Evolutionary conservation across 2,113 vertebrate genomes (phyloP), one percentile per base, ranked within the genome.

Genomic region (Odontesthes bonariensis): DNA sequence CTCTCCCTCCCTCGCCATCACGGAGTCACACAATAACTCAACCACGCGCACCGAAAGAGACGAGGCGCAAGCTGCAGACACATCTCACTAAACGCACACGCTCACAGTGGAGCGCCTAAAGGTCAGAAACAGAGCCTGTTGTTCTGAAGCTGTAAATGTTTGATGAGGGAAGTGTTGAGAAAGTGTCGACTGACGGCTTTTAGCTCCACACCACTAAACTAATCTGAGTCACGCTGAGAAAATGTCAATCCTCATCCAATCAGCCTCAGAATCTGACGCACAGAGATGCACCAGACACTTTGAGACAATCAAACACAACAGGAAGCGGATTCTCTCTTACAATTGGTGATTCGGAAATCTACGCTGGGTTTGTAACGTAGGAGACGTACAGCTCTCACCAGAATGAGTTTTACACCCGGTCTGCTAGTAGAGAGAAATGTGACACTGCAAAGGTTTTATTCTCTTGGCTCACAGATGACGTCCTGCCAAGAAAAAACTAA

Each of bases 111-210:
- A 62, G 73, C 8, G 58, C 44, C 65, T 76, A 84, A 85, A 88
- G 85, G 88, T 88, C 86, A 90, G 46, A 70, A 70, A 74, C 65
- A 38, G 69, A 83, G 75, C 82, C 84, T 73, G 84, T 80, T 82
- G 84, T 89, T 82, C 73, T 69, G 63, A 55, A 32, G 55, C 69
- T 79, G 73, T 82, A 77, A 84, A 81, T 74, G 74, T 86, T 85
- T 88, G 53, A 86, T 82, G 89, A 87, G 82, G 32, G 33, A 82
- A 67, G 81, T 70, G 71, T 81, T 55, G 73, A 68, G 47, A 77
- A 54, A 1, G 75, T 53, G 77, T 71, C 19, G 59, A 44, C 49
- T 19, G 55, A 60, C 69, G 61, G 75, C 81, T 60, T 73, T 73
- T 1, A 76, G 59, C 82, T 76, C 70, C 62, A 32, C 79, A 54